phyloP scores from a whole-genome alignment of 1,140 invertebrate species.

The Sitobion miscanthi region DNA sequence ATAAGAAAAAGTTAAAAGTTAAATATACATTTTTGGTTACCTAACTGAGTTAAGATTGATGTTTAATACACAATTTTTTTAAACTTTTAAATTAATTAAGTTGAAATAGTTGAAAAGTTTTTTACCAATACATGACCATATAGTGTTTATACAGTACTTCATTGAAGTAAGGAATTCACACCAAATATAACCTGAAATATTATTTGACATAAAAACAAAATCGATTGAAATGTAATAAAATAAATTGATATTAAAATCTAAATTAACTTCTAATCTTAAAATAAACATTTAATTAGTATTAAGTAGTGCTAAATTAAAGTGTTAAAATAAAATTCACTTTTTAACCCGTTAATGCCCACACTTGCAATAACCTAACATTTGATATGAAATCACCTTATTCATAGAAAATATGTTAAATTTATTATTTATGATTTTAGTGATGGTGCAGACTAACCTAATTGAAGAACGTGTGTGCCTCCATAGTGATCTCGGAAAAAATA shows the following conservation, averaged over 20 bases:
- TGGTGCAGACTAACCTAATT: constrained; percentile 40
- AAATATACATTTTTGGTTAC: no score
- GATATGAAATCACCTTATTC: neutral
- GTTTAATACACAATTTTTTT: no score
- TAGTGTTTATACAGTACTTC: no score
- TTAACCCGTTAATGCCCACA: neutral
- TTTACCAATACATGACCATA: no score
- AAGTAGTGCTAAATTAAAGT: neutral
- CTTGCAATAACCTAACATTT: neutral
- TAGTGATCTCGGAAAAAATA: neutral
- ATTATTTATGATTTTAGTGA: constrained; percentile 26
- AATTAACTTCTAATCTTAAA: neutral
- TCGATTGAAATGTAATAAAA: neutral
- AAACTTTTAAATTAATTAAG: no score
- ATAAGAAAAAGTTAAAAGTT: no score
- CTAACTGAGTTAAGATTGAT: no score
- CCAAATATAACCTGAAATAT: neutral
- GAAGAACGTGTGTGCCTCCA: constrained; percentile 47
- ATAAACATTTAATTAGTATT: neutral
- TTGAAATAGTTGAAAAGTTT: no score
- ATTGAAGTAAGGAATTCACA: no score
- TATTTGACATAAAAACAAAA: neutral
- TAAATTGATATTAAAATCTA: no score
- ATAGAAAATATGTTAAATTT: neutral
- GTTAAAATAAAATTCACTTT: neutral